Evolutionary conservation across 2,888 invertebrate genomes (phyloP).

Genomic region (Sthenelais limicola): DNA sequence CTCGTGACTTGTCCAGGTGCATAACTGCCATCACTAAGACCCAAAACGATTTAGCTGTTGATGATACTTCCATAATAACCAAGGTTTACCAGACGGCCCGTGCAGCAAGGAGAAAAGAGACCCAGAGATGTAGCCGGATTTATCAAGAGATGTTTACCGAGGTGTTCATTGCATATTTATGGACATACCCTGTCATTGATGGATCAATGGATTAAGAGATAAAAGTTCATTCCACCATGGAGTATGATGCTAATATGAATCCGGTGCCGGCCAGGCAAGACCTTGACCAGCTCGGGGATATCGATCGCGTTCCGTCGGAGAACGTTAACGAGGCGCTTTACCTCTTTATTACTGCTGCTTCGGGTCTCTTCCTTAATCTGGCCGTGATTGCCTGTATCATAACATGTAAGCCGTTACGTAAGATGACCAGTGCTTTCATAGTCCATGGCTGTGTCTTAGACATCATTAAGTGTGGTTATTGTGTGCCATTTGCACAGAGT

Average conservation of each 20-base stretch:
- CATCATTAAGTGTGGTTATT: constrained; percentile 68
- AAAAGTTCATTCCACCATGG: constrained; percentile 19
- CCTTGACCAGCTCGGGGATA: background rate
- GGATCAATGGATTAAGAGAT: too few species aligned
- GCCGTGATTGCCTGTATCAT: constrained; percentile 64
- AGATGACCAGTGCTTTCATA: constrained; percentile 71
- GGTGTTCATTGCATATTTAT: too few species aligned
- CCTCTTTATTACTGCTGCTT: constrained; percentile 65
- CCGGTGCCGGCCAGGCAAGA: background rate
- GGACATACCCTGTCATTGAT: too few species aligned
- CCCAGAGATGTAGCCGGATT: too few species aligned
- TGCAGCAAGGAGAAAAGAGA: too few species aligned
- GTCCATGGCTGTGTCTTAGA: constrained; percentile 70
- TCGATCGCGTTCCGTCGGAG: constrained; percentile 43
- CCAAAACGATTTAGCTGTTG: too few species aligned
- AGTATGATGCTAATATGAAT: constrained; percentile 2
- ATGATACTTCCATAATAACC: too few species aligned
- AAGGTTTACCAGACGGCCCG: too few species aligned
- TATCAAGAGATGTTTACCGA: too few species aligned
- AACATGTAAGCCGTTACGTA: constrained; percentile 60
- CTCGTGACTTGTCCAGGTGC: too few species aligned
- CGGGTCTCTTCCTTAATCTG: constrained; percentile 67
- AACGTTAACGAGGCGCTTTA: constrained; percentile 67
- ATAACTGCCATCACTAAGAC: too few species aligned
- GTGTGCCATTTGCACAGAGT: constrained; percentile 70